Evolutionary conservation across 53 echinoderm and acorn worm species (phyloP).

Genomic region (Holothuria leucospilota): DNA sequence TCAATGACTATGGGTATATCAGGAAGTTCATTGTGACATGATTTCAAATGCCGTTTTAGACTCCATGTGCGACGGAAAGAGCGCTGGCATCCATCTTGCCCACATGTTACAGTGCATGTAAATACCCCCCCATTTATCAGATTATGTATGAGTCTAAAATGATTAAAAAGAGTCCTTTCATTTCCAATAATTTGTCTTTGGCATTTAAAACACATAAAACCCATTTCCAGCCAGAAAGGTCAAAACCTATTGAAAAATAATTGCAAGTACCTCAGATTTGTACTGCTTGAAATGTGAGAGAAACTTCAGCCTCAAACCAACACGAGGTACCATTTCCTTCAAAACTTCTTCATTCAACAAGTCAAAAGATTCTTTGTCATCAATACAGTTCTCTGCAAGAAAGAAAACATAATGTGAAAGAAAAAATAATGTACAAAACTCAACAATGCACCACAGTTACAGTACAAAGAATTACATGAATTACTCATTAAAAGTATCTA

Average conservation of each 20-base stretch:
- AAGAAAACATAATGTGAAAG: no score
- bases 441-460: no score
- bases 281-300: conserved; percentile 13
- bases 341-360: conserved; percentile 31
- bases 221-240: conserved; percentile 4
- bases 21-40: conserved; percentile 1
- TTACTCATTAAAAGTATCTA: no score
- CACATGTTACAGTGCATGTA: conserved; percentile 41
- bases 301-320: conserved; percentile 36
- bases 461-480: no score
- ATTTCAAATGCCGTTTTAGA: conserved; percentile 34
- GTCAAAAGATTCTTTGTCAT: conserved; percentile 37
- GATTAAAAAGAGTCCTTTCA: conserved; percentile 20
- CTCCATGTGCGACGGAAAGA: conserved; percentile 48
- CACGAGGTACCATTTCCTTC: conserved; percentile 36
- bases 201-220: conserved; percentile 30
- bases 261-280: neutral
- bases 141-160: conserved; percentile 30
- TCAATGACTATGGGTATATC: neutral
- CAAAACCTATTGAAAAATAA: neutral
- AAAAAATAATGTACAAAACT: no score
- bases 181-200: conserved; percentile 18
- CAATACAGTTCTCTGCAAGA: conserved; percentile 36
- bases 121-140: conserved; percentile 41
- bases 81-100: conserved; percentile 43